Evolutionary conservation across 1,140 invertebrate genomes (phyloP).

Genomic region (Lordiphosa mommai): DNA sequence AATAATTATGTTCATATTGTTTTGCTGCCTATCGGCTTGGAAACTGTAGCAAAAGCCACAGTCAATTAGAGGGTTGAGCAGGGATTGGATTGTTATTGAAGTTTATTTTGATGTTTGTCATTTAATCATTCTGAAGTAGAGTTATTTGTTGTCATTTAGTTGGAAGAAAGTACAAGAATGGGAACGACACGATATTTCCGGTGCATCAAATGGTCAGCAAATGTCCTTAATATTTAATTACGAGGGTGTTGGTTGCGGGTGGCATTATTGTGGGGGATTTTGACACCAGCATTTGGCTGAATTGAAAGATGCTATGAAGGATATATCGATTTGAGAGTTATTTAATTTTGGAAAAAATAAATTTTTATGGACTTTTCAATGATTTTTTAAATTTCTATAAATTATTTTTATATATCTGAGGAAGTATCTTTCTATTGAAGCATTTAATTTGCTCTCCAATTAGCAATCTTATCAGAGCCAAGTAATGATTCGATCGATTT

Average conservation of each 20-base stretch:
- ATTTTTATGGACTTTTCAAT: too few species aligned
- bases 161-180: background rate
- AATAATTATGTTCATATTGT: slow-evolving; percentile 67
- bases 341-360: too few species aligned
- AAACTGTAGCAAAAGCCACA: background rate
- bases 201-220: background rate
- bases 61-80: slow-evolving; percentile 7
- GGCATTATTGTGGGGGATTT: too few species aligned
- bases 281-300: too few species aligned
- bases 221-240: background rate
- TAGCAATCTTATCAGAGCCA: slow-evolving; percentile 10
- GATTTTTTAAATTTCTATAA: too few species aligned
- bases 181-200: background rate
- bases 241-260: background rate
- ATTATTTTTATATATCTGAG: too few species aligned
- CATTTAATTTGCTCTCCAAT: slow-evolving; percentile 2
- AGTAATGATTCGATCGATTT: background rate
- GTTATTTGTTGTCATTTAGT: slow-evolving; percentile 16
- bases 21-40: slow-evolving; percentile 30
- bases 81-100: slow-evolving; percentile 30
- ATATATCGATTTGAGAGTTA: too few species aligned
- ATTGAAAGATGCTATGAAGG: too few species aligned
- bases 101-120: slow-evolving; percentile 57
- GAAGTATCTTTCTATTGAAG: background rate
- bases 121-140: slow-evolving; percentile 51